Conservation (phyloP, 2,797 vertebrate species). For the Acridotheres tristis region DNA sequence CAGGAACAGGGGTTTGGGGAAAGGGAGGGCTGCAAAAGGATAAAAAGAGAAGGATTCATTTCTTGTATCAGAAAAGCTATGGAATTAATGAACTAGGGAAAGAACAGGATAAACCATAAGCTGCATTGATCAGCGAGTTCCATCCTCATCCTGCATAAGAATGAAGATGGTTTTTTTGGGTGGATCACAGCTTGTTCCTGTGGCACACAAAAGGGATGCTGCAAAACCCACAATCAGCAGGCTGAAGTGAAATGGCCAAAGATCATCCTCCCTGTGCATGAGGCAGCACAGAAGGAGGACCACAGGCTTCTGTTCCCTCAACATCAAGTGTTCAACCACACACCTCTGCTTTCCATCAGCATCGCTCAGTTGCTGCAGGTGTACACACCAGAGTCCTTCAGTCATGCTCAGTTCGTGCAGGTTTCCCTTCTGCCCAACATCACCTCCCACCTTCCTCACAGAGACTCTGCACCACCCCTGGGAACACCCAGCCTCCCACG, state of each 20-base stretch:
- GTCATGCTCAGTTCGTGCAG: accelerated
- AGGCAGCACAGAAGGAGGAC: neutral
- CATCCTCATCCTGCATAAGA: neutral
- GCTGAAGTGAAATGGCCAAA: neutral
- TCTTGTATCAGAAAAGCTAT: neutral
- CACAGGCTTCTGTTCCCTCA: neutral
- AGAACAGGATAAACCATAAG: neutral
- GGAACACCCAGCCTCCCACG: accelerated
- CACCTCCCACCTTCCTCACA: neutral
- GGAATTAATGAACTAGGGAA: neutral
- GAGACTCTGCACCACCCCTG: neutral
- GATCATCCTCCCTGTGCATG: neutral
- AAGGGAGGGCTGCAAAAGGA: constrained; percentile 65
- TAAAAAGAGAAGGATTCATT: neutral
- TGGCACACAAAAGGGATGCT: neutral
- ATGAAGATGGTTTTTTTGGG: accelerated
- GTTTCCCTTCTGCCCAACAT: neutral
- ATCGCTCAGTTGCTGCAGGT: neutral
- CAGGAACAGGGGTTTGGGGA: constrained; percentile 68
- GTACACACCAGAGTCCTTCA: neutral
- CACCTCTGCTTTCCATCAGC: neutral
- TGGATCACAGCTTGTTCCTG: neutral
- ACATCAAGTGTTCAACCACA: accelerated
- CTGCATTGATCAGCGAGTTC: neutral
- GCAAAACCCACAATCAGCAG: neutral